A percentile compares a stretch with the other conserved stretches of the same genome.
These are phyloP conservation scores for Pluvianellus socialis DNA, from an alignment of 2,113 vertebrate species.

Conservation along the genomic window DNA sequence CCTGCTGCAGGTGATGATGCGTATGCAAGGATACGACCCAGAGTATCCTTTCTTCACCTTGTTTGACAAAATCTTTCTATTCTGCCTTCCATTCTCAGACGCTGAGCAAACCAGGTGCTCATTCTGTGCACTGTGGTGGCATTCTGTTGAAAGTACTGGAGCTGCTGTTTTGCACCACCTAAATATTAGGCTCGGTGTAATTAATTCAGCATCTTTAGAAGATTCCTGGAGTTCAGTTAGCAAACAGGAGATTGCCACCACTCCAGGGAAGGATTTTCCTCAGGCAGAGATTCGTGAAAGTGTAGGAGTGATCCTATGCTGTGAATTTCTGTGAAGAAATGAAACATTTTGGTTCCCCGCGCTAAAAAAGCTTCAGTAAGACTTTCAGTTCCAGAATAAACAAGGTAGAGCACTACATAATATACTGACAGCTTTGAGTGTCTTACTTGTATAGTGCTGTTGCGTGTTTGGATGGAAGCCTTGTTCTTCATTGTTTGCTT, in stretches of 20 bases:
- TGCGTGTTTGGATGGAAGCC: constrained; percentile 38
- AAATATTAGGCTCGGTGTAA: not conserved
- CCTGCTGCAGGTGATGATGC: not conserved
- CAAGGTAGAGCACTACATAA: not conserved
- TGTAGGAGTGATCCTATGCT: constrained; percentile 19
- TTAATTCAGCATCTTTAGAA: constrained; percentile 33
- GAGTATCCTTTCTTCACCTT: not conserved
- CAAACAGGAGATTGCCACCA: constrained; percentile 46
- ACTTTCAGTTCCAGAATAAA: constrained; percentile 26
- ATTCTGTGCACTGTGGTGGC: not conserved
- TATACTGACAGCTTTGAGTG: not conserved
- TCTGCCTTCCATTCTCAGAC: not conserved
- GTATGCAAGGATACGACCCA: not conserved
- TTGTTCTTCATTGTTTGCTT: constrained; percentile 28
- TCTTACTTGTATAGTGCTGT: not conserved
- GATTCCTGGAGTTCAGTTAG: constrained; percentile 26
- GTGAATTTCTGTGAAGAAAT: constrained; percentile 3
- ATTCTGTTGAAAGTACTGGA: not conserved
- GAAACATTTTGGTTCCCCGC: not conserved
- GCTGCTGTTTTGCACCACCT: constrained; percentile 11
- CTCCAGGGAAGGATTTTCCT: constrained; percentile 28
- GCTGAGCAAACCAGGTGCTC: not conserved
- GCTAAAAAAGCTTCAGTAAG: constrained; percentile 6
- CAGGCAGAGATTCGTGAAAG: not conserved
- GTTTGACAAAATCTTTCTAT: not conserved